Conservation (phyloP, 2,888 invertebrate species). For the Cerastis leucographa region DNA sequence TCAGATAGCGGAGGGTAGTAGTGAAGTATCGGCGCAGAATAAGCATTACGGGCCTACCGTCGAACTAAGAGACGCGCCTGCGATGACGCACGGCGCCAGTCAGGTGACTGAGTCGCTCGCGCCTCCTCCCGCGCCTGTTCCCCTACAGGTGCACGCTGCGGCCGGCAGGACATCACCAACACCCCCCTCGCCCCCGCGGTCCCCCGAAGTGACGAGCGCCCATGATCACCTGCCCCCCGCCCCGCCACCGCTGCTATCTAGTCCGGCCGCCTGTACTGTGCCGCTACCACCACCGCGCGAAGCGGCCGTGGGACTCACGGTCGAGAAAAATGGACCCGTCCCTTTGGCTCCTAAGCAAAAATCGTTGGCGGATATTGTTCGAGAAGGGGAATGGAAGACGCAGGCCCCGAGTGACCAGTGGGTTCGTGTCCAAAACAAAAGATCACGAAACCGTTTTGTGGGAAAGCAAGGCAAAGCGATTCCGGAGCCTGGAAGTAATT, state of each 20-base stretch:
- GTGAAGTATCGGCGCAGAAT: background rate
- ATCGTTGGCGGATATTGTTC: slow-evolving; percentile 13
- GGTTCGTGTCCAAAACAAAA: slow-evolving; percentile 10
- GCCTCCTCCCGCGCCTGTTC: background rate
- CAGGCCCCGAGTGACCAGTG: slow-evolving; percentile 8
- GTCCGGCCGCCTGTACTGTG: too few relatives aligned
- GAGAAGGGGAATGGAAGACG: background rate
- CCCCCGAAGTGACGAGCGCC: background rate
- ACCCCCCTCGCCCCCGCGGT: too few relatives aligned
- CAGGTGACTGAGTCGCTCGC: slow-evolving; percentile 4
- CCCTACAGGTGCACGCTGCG: too few relatives aligned
- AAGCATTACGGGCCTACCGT: background rate
- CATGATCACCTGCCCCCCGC: background rate
- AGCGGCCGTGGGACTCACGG: too few relatives aligned
- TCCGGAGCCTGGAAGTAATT: slow-evolving; percentile 13
- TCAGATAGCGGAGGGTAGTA: slow-evolving; percentile 3
- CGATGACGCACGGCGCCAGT: background rate
- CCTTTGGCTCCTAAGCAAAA: too few relatives aligned
- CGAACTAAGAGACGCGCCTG: too few relatives aligned
- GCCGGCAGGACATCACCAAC: background rate
- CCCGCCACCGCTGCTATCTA: background rate
- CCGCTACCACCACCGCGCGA: background rate
- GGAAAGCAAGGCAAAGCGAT: slow-evolving; percentile 2
- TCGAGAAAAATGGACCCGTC: background rate
- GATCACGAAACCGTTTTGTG: background rate